Conservation (phyloP, 2,797 vertebrate species). For the Syndactyla subalaris region DNA sequence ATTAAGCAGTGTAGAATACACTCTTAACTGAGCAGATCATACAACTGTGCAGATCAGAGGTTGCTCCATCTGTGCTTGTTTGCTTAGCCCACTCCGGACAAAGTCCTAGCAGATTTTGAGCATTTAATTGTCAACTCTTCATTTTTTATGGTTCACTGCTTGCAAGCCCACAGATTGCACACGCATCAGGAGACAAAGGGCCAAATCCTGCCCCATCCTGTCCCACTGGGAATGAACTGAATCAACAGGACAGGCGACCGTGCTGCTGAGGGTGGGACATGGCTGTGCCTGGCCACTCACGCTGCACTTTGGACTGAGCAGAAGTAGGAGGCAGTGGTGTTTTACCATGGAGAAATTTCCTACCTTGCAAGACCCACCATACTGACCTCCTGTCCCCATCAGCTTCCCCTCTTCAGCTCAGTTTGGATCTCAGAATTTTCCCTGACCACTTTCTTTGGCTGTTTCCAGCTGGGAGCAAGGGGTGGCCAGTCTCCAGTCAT, state of each 20-base stretch:
- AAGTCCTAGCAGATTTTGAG: slow-evolving; percentile 59
- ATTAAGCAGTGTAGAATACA: neutral
- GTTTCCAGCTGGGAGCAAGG: neutral
- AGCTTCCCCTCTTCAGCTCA: neutral
- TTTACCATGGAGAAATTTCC: neutral
- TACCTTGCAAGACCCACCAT: neutral
- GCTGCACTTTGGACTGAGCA: neutral
- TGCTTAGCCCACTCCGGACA: slow-evolving; percentile 53
- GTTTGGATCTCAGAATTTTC: neutral
- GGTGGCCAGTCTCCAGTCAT: accelerated
- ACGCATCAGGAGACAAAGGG: neutral
- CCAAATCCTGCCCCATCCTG: neutral
- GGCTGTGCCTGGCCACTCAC: accelerated
- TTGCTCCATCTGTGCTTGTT: slow-evolving; percentile 45
- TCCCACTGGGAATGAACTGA: neutral
- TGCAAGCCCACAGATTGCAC: neutral
- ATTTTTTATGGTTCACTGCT: slow-evolving; percentile 23
- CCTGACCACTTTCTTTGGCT: neutral
- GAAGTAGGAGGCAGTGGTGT: neutral
- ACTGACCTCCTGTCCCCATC: neutral
- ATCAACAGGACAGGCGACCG: accelerated
- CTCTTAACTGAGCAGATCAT: neutral
- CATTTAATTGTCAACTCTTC: slow-evolving; percentile 52
- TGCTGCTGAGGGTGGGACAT: accelerated
- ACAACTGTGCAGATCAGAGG: slow-evolving; percentile 26